These are phyloP conservation scores for Pollicipes pollicipes DNA, from an alignment of 1,140 invertebrate genomes.

Conservation along the genomic window DNA sequence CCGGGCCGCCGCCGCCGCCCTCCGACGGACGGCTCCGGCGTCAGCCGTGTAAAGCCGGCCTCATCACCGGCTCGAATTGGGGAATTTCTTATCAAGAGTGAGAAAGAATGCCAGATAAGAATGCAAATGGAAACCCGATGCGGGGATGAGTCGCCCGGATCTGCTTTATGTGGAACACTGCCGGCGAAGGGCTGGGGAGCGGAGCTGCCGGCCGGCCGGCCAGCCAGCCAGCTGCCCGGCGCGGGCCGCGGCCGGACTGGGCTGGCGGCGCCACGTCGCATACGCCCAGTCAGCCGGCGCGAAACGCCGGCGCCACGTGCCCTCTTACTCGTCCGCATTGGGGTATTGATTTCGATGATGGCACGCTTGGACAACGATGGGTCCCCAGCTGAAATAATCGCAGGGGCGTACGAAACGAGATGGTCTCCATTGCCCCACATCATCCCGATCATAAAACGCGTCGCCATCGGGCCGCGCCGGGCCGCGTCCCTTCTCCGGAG, in stretches of 20 bases:
- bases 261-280: too few species aligned
- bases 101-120: not conserved
- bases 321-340: not conserved
- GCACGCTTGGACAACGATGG: not conserved
- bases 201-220: not conserved
- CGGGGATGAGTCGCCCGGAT: not conserved
- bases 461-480: not conserved
- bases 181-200: not conserved
- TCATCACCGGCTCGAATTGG: not conserved
- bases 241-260: too few species aligned
- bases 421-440: not conserved
- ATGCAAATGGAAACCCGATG: not conserved
- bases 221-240: too few species aligned
- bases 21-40: too few species aligned
- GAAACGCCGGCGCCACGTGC: not conserved
- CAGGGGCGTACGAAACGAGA: not conserved
- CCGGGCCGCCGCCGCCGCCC: too few species aligned
- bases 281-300: too few species aligned
- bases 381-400: not conserved
- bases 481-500: not conserved
- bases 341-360: not conserved
- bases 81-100: conserved; percentile 2
- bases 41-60: not conserved
- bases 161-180: not conserved
- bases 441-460: not conserved